Conservation (phyloP, 2,113 vertebrate species). For the Epinephelus lanceolatus region DNA sequence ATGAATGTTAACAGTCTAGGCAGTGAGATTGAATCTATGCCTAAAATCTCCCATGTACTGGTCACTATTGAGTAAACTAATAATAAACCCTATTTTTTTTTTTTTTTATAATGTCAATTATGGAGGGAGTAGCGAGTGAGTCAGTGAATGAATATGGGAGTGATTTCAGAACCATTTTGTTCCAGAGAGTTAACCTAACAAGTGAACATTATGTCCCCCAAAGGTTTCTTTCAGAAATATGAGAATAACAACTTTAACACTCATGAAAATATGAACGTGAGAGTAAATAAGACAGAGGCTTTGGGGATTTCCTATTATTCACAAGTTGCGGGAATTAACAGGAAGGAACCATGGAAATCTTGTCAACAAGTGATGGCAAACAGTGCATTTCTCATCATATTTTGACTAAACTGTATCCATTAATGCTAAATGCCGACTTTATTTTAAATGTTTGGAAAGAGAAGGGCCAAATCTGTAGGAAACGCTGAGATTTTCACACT, state of each 20-base stretch:
- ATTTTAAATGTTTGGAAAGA: not conserved
- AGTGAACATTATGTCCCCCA: not conserved
- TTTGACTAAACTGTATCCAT: not conserved
- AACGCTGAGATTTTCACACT: not conserved
- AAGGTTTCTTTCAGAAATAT: constrained; percentile 4
- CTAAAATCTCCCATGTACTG: too few relatives aligned
- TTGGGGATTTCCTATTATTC: constrained; percentile 1
- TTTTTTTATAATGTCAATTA: not conserved
- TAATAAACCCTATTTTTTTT: not conserved
- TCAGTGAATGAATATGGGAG: not conserved
- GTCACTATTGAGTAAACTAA: not conserved
- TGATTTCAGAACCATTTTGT: not conserved
- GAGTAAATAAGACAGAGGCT: constrained; percentile 28
- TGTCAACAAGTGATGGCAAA: not conserved
- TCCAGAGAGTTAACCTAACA: not conserved
- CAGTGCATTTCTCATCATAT: not conserved
- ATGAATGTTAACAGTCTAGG: too few relatives aligned
- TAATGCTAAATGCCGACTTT: not conserved
- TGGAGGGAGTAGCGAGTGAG: not conserved
- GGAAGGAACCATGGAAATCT: not conserved
- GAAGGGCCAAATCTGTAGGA: not conserved
- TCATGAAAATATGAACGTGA: not conserved
- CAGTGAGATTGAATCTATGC: too few relatives aligned
- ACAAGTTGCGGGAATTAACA: constrained; percentile 6
- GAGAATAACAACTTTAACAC: constrained; percentile 1